phyloP scores from a whole-genome alignment of 2,797 vertebrate genomes.

The Iguana delicatissima region DNA sequence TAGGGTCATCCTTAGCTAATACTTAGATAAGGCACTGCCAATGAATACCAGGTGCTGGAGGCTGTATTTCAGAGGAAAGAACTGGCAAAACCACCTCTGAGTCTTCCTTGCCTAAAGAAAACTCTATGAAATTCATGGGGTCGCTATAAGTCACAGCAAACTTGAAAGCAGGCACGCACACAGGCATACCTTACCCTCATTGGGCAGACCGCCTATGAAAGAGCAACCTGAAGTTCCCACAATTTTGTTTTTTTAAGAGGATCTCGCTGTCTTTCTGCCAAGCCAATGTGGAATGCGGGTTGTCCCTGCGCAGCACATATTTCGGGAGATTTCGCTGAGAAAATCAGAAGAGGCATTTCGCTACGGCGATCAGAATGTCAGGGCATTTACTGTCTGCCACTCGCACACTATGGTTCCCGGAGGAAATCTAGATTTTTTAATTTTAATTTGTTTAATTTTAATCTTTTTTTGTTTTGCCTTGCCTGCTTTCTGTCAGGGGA shows the following conservation, averaged over 20 bases:
- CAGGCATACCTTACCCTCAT: fast-evolving
- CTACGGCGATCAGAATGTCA: slow-evolving; percentile 17
- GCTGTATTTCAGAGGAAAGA: too few species aligned
- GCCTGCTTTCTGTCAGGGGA: neutral
- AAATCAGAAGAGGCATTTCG: neutral
- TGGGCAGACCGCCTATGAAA: neutral
- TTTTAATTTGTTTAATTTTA: too few species aligned
- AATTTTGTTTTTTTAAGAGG: too few species aligned
- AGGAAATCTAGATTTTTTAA: slow-evolving; percentile 68
- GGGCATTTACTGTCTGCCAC: slow-evolving; percentile 78
- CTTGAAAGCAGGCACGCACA: too few species aligned
- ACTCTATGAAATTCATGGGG: too few species aligned
- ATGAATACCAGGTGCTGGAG: too few species aligned
- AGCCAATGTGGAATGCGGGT: neutral
- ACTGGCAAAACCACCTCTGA: too few species aligned
- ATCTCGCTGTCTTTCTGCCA: too few species aligned
- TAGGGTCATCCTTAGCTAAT: too few species aligned
- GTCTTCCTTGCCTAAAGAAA: too few species aligned
- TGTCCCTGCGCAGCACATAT: fast-evolving
- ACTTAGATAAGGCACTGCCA: too few species aligned
- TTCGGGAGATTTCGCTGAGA: neutral
- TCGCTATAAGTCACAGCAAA: too few species aligned
- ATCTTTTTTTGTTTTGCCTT: neutral
- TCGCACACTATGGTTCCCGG: slow-evolving; percentile 83
- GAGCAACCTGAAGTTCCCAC: neutral